Evolutionary conservation across 2,888 invertebrate species (phyloP), one percentile per base, ranked within the genome.

Genomic region (Pimpla rufipes): DNA sequence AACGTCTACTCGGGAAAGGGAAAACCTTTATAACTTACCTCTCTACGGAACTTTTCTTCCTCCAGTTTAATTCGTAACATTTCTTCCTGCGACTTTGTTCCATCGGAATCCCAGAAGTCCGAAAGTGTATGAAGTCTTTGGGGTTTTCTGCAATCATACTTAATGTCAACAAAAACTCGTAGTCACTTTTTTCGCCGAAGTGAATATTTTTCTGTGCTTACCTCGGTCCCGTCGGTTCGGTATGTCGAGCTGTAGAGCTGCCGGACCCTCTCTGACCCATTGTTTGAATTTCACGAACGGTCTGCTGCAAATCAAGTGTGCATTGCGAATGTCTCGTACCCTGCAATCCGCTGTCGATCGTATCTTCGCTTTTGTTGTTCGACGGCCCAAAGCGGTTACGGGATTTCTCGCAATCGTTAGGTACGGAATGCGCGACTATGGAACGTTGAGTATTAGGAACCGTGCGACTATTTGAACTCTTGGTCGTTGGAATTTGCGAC

Each of bases 1-100:
- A n/a, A n/a, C n/a, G n/a, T n/a, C n/a, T n/a, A n/a, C n/a, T 29
- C 3, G 29, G 29, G 5, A 29, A 29, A 29, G 29, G 5, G 5
- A 29, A 29, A 5, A 29, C n/a, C n/a, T 21, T 29, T 11, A 11
- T 10, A 29, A 16, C 47, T 92, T 94, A 97, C 97, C 94, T 97
- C 96, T 89, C 97, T 94, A 81, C 97, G 95, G 50, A 97, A 93
- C 89, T 96, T 95, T 91, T 97, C 97, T 91, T 97, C 97, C 90
- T 97, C 96, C 2, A 97, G 92, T 89, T 95, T 96, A 42, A 92
- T 92, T 18, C 89, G 85, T 18, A 92, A 85, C 77, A 89, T 89
- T 85, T 93, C 93, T 70, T 92, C 93, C 64, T 89, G 88, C 0
- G 92, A 89, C 90, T 90, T 93, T 79, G 83, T 90, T 52, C 88